phyloP scores from a whole-genome alignment of 2,888 invertebrate species.

The Eristalis tenax region DNA sequence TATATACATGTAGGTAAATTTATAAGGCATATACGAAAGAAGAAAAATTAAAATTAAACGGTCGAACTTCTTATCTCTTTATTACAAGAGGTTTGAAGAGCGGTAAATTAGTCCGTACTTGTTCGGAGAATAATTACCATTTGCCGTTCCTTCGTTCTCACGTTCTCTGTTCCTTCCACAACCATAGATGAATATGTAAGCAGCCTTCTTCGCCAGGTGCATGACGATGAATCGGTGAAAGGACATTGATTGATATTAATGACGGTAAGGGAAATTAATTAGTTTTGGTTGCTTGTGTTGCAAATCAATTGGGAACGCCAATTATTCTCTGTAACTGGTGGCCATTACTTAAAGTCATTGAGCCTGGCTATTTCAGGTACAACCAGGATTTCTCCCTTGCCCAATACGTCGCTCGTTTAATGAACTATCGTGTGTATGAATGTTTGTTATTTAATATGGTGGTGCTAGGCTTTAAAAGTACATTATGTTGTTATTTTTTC shows the following conservation, averaged over 20 bases:
- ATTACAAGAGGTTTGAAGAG: background rate
- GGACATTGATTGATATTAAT: slow-evolving; percentile 71
- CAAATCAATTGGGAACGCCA: slow-evolving; percentile 71
- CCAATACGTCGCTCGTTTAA: slow-evolving; percentile 51
- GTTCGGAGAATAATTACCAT: background rate
- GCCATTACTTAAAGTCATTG: slow-evolving; percentile 71
- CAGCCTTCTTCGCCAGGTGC: slow-evolving; percentile 18
- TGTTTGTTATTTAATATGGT: background rate
- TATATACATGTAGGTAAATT: background rate
- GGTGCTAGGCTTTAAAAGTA: slow-evolving; percentile 40
- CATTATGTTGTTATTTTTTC: slow-evolving; percentile 66
- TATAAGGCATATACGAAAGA: background rate
- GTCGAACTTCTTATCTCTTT: background rate
- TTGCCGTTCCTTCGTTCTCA: background rate
- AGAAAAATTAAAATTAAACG: background rate
- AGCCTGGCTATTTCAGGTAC: slow-evolving; percentile 42
- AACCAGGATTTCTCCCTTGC: slow-evolving; percentile 6
- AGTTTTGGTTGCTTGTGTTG: slow-evolving; percentile 71
- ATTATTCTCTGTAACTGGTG: slow-evolving; percentile 70
- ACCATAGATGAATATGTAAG: slow-evolving; percentile 12
- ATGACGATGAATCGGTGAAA: slow-evolving; percentile 55
- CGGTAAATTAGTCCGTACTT: background rate
- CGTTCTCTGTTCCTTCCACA: slow-evolving; percentile 7
- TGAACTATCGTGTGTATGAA: slow-evolving; percentile 41
- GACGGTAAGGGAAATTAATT: slow-evolving; percentile 68